Conservation (phyloP, 2,888 invertebrate genomes). For the Apamea crenata region DNA sequence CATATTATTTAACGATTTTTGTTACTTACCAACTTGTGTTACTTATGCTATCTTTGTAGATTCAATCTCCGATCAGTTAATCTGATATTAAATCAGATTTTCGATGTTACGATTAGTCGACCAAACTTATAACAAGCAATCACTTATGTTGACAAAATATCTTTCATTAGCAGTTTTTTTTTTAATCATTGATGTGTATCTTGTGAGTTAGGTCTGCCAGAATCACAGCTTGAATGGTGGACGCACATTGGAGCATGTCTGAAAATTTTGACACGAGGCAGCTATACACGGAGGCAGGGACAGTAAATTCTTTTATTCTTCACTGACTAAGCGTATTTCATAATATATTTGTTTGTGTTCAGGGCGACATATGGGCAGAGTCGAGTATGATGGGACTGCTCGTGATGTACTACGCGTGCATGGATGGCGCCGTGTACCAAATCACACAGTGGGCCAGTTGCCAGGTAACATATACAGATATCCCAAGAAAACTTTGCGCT, state of each 20-base stretch:
- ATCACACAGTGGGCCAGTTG: slow-evolving; percentile 99
- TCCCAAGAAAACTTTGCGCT: background rate
- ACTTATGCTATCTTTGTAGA: background rate
- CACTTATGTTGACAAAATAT: background rate
- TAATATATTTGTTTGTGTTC: slow-evolving; percentile 43
- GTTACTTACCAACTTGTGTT: background rate
- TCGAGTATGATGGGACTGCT: slow-evolving; percentile 96
- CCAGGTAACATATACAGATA: slow-evolving; percentile 90
- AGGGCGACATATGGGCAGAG: slow-evolving; percentile 99
- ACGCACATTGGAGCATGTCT: too few species aligned
- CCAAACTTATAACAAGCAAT: background rate
- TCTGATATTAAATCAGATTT: background rate
- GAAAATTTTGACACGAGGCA: too few species aligned
- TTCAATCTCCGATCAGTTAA: background rate
- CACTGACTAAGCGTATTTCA: background rate
- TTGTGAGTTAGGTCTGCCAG: background rate
- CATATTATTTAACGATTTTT: background rate
- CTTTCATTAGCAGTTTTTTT: background rate
- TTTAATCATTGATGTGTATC: background rate
- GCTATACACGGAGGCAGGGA: too few species aligned
- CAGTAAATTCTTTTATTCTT: background rate
- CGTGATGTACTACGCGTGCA: slow-evolving; percentile 98
- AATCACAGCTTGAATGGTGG: background rate
- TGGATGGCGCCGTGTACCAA: slow-evolving; percentile 98
- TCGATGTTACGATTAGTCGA: background rate